These are phyloP conservation scores for Gouania willdenowi DNA, from an alignment of 2,797 vertebrate species.

Conservation along the genomic window DNA sequence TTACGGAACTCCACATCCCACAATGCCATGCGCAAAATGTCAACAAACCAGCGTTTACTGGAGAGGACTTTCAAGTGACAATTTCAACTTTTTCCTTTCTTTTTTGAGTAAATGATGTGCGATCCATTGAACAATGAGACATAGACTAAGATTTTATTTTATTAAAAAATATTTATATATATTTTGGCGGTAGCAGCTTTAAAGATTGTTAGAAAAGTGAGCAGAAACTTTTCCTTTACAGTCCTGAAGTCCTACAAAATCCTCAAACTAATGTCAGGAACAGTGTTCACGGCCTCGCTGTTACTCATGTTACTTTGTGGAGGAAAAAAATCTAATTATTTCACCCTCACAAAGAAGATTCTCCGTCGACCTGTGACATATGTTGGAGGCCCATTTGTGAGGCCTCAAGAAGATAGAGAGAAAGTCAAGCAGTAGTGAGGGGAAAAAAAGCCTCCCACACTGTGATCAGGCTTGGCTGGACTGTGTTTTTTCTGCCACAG, in stretches of 20 bases:
- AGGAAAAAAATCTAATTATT: constrained; percentile 45
- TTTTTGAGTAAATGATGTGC: no score
- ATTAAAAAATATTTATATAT: no score
- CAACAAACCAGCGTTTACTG: no score
- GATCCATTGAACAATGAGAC: no score
- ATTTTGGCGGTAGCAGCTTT: no score
- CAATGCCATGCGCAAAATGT: no score
- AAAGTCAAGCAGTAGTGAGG: constrained; percentile 20
- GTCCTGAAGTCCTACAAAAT: neutral
- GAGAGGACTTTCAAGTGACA: no score
- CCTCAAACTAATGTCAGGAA: constrained; percentile 4
- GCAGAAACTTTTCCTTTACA: neutral
- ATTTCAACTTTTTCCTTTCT: no score
- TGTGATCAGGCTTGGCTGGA: constrained; percentile 58
- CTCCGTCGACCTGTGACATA: constrained; percentile 31
- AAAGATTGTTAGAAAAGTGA: neutral
- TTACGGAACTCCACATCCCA: no score
- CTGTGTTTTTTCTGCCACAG: constrained; percentile 47
- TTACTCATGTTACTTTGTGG: constrained; percentile 13
- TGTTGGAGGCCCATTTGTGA: constrained; percentile 51
- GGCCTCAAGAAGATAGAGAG: constrained; percentile 9
- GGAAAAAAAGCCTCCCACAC: constrained; percentile 37
- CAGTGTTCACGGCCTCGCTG: neutral
- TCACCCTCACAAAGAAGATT: constrained; percentile 36
- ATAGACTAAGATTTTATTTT: no score